Evolutionary conservation across 2,888 invertebrate genomes (phyloP), one percentile per base, ranked within the genome.

Genomic region (Magallana nippona): DNA sequence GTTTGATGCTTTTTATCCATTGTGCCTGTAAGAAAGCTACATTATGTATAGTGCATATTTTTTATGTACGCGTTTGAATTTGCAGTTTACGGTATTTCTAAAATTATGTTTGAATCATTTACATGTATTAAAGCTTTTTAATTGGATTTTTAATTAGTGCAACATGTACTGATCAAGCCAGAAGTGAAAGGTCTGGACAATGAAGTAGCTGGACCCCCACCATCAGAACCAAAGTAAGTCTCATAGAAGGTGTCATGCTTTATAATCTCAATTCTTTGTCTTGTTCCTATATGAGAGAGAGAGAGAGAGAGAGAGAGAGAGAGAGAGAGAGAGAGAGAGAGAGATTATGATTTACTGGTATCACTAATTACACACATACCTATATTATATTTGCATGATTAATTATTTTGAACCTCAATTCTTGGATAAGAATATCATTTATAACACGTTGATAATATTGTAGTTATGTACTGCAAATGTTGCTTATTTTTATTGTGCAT

Each of bases 91-190:
- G n/a, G n/a, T n/a, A 27, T 27, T 27, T 27, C 27, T 27, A 2
- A 2, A 27, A 27, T 27, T 1, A 1, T 2, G 1, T 27, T 27
- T 27, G 27, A 27, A 27, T 27, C 27, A 1, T n/a, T n/a, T 27
- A 27, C 27, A 27, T 27, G 27, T 27, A 27, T 27, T 27, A 1
- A 27, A 27, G 27, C 27, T 27, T 27, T 27, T 27, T 27, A 27
- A 10, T 32, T 22, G n/a, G 19, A n/a, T 82, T 55, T 82, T n/a
- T 78, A 87, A 90, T 58, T 90, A 93, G 94, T 94, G 10, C 94
- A 94, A 89, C 93, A 93, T 88, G 92, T 93, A 2, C 89, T 94
- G 58, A 89, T 94, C 78, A 93, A 92, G 84, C 94, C 94, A 27
- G 88, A 91, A 27, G 92, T 94, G 3, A 92, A 92, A 85, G 94